These are phyloP conservation scores for Apotomis betuletana DNA, from an alignment of 2,888 invertebrate species.

Conservation along the genomic window DNA sequence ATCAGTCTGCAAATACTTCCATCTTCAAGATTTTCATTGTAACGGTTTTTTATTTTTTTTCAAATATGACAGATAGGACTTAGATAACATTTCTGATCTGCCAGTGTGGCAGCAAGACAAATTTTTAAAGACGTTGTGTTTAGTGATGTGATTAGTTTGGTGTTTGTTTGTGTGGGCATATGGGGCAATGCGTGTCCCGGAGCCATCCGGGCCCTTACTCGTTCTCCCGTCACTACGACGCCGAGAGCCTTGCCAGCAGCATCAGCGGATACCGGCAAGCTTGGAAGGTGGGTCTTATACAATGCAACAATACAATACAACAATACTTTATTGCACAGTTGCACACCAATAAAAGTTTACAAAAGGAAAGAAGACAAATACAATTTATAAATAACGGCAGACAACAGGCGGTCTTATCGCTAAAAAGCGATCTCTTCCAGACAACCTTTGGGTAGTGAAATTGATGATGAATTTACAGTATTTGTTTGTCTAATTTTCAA, in stretches of 20 bases:
- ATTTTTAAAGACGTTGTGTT: constrained; percentile 5
- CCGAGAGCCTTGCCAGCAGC: constrained; percentile 75
- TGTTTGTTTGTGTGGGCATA: constrained; percentile 58
- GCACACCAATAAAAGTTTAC: too few species aligned
- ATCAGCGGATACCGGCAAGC: constrained; percentile 59
- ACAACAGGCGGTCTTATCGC: too few species aligned
- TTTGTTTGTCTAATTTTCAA: too few species aligned
- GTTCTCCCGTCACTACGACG: constrained; percentile 76
- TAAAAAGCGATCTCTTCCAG: too few species aligned
- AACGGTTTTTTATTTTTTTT: constrained; percentile 5
- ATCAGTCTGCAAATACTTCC: too few species aligned
- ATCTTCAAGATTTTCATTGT: background rate
- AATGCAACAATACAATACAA: background rate
- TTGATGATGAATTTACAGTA: too few species aligned
- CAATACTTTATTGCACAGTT: too few species aligned
- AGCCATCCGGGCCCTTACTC: constrained; percentile 78
- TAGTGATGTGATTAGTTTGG: constrained; percentile 36
- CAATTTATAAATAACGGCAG: too few species aligned
- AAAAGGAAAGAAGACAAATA: too few species aligned
- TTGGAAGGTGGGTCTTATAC: constrained; percentile 62
- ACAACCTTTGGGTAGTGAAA: too few species aligned
- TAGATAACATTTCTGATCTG: background rate
- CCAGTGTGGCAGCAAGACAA: background rate
- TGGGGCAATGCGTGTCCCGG: constrained; percentile 92
- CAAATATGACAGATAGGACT: background rate